These are phyloP conservation scores for Tetragonula carbonaria DNA, from an alignment of 2,888 invertebrate species.

Conservation along the genomic window DNA sequence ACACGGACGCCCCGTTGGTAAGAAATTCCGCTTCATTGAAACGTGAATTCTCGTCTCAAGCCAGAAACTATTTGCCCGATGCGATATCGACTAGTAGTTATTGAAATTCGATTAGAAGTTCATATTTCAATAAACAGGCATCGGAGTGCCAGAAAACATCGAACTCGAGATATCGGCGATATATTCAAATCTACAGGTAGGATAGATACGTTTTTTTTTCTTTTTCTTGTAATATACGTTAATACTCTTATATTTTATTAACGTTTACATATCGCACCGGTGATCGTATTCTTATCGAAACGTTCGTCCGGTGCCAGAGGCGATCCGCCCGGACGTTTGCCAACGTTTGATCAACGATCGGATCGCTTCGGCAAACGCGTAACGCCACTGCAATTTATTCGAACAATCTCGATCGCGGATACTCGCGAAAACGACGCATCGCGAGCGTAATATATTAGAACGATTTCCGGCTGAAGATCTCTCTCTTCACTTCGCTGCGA, in stretches of 20 bases:
- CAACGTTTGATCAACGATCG: slow-evolving; percentile 13
- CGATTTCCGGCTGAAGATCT: slow-evolving; percentile 42
- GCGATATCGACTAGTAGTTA: not conserved
- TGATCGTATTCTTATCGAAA: slow-evolving; percentile 41
- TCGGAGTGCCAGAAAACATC: not conserved
- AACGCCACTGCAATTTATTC: slow-evolving; percentile 44
- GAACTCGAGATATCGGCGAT: not conserved
- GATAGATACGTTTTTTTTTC: not conserved
- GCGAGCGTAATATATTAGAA: slow-evolving; percentile 45
- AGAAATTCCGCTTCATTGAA: not conserved
- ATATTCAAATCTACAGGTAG: not conserved
- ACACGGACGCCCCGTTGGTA: not conserved
- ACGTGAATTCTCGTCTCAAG: not conserved
- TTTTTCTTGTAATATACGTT: not conserved
- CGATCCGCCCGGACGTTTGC: slow-evolving; percentile 4
- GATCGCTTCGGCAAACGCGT: slow-evolving; percentile 27
- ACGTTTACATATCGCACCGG: slow-evolving; percentile 28
- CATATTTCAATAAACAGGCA: not conserved
- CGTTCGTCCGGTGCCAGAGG: slow-evolving; percentile 38
- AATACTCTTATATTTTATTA: slow-evolving; percentile 27
- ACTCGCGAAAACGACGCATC: slow-evolving; percentile 49
- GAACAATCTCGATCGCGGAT: slow-evolving; percentile 21
- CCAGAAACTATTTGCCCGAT: not conserved
- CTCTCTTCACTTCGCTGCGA: not conserved
- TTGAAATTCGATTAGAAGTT: no score